Conservation (phyloP, 1,140 invertebrate genomes). For the Drosophila pectinifera region DNA sequence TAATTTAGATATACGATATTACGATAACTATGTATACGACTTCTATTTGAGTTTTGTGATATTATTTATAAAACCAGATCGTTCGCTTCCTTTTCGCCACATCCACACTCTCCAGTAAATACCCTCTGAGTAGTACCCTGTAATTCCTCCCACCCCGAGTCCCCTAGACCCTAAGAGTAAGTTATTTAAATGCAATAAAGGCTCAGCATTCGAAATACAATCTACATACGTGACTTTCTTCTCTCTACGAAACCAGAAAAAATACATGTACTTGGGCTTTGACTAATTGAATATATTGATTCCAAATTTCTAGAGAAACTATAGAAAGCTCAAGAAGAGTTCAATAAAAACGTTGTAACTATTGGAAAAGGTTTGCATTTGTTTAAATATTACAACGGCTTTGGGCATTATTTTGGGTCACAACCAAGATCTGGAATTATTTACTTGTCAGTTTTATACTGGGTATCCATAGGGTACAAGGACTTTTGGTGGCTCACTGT, state of each 20-base stretch:
- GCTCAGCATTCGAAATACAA: slow-evolving; percentile 45
- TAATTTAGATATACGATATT: slow-evolving; percentile 44
- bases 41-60: slow-evolving; percentile 81
- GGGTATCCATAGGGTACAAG: background rate
- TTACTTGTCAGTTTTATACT: background rate
- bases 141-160: background rate
- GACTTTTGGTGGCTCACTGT: no score
- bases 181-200: slow-evolving; percentile 51
- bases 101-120: background rate
- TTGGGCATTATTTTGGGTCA: background rate
- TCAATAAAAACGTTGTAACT: slow-evolving; percentile 58
- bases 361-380: slow-evolving; percentile 22
- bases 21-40: slow-evolving; percentile 66
- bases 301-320: slow-evolving; percentile 25
- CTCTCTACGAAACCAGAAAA: slow-evolving; percentile 8
- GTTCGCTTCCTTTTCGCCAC: slow-evolving; percentile 64
- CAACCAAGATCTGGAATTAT: background rate
- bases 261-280: slow-evolving; percentile 1
- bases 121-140: slow-evolving; percentile 4
- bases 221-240: slow-evolving; percentile 12
- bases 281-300: slow-evolving; percentile 20
- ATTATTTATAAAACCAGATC: slow-evolving; percentile 73
- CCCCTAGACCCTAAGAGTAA: slow-evolving; percentile 41
- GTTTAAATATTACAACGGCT: background rate
- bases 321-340: slow-evolving; percentile 25